Conservation (phyloP, 2,797 vertebrate species). For the Ficedula albicollis region DNA sequence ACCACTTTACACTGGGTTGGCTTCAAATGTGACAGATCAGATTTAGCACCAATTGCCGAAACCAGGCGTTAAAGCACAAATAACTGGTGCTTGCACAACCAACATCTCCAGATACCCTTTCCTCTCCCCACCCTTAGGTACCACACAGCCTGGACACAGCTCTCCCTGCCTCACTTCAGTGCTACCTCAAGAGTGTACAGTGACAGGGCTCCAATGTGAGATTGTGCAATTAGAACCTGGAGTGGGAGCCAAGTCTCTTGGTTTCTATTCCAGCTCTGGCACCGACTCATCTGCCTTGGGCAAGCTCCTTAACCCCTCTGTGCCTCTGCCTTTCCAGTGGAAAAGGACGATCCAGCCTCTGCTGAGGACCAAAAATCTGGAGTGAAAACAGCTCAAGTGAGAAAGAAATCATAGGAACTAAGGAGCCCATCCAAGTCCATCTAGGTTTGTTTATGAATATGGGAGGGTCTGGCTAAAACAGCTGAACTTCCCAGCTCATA, state of each 20-base stretch:
- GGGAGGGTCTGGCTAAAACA: neutral
- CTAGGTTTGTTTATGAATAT: neutral
- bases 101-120: conserved; percentile 24
- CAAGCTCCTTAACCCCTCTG: conserved; percentile 58
- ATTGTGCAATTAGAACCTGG: conserved; percentile 36
- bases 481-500: neutral
- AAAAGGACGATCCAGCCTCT: neutral
- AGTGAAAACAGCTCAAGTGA: neutral
- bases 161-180: conserved; percentile 2
- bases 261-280: conserved; percentile 61
- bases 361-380: neutral
- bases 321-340: neutral
- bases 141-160: conserved; percentile 17
- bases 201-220: conserved; percentile 32
- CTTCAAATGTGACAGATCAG: conserved; percentile 1
- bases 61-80: neutral
- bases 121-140: neutral
- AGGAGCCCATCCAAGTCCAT: neutral
- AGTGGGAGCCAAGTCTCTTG: conserved; percentile 34
- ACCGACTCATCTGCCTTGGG: conserved; percentile 32
- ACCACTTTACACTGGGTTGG: neutral
- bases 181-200: conserved; percentile 14
- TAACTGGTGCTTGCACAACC: neutral
- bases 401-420: neutral
- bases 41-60: neutral